Evolutionary conservation across 1,140 invertebrate species (phyloP).

Genomic region (Musca domestica): DNA sequence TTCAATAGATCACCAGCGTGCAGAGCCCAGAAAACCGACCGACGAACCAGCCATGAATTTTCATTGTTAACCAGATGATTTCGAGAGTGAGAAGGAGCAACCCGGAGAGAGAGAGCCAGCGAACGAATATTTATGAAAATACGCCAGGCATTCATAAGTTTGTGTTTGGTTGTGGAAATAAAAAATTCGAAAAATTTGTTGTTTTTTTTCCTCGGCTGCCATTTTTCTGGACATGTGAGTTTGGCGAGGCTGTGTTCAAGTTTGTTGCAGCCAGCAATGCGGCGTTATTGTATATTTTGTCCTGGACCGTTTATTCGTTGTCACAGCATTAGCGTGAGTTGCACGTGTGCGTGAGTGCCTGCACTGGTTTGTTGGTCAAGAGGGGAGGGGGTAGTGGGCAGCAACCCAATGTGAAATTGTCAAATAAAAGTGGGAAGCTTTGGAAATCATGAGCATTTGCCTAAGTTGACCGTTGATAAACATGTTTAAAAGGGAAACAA

Average conservation of each 20-base stretch:
- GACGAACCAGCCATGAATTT: too few relatives aligned
- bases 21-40: too few relatives aligned
- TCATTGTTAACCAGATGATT: too few relatives aligned
- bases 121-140: not conserved
- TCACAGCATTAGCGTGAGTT: not conserved
- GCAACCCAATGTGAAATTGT: not conserved
- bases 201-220: too few relatives aligned
- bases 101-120: too few relatives aligned
- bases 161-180: not conserved
- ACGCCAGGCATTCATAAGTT: constrained; percentile 9
- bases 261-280: not conserved
- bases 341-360: too few relatives aligned
- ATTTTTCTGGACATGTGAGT: not conserved
- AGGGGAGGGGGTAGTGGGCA: too few relatives aligned
- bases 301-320: not conserved
- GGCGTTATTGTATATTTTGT: not conserved
- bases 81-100: too few relatives aligned
- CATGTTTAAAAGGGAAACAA: not conserved
- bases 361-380: too few relatives aligned
- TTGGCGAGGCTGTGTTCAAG: not conserved
- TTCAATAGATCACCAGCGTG: too few relatives aligned
- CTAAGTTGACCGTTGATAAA: constrained; percentile 15
- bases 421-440: constrained; percentile 16
- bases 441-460: constrained; percentile 18
- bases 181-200: too few relatives aligned